Percentiles rank a stretch among this genome's conserved stretches.
Evolutionary conservation across 2,888 invertebrate species (phyloP).

Genomic region (Cremastinae sp.): DNA sequence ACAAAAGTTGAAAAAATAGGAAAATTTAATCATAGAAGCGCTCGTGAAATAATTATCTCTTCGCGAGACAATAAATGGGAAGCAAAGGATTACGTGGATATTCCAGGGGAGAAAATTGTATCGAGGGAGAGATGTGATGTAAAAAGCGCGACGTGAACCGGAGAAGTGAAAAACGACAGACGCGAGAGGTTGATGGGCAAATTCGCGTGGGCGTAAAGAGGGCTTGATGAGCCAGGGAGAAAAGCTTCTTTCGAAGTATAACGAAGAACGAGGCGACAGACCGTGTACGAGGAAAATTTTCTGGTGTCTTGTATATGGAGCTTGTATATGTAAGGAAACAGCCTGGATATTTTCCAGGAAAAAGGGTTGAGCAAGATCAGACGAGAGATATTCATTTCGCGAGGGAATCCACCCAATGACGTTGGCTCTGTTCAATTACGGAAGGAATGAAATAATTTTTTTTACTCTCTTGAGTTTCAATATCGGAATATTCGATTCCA

Average conservation of each 20-base stretch:
- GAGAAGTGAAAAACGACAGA: constrained; percentile 18
- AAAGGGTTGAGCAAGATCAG: too few species aligned
- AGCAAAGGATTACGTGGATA: constrained; percentile 15
- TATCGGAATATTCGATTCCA: neutral
- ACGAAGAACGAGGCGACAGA: too few species aligned
- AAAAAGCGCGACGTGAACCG: constrained; percentile 10
- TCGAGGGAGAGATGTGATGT: neutral
- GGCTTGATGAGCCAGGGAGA: constrained; percentile 13
- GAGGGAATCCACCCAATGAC: too few species aligned
- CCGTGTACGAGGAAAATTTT: too few species aligned
- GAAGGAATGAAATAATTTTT: too few species aligned
- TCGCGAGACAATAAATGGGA: neutral
- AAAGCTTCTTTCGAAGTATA: neutral
- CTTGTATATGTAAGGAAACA: too few species aligned
- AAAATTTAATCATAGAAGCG: too few species aligned
- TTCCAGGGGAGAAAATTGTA: neutral
- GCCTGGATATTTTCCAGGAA: too few species aligned
- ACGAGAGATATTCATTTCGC: too few species aligned
- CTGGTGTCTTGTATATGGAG: too few species aligned
- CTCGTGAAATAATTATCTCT: neutral
- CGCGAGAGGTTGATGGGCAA: constrained; percentile 5
- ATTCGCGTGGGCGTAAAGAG: constrained; percentile 18
- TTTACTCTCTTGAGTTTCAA: neutral
- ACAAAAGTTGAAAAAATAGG: too few species aligned
- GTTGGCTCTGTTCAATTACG: too few species aligned